Base-by-base conservation (phyloP, 2,113 vertebrate genomes). In the Lagopus leucura region DNA sequence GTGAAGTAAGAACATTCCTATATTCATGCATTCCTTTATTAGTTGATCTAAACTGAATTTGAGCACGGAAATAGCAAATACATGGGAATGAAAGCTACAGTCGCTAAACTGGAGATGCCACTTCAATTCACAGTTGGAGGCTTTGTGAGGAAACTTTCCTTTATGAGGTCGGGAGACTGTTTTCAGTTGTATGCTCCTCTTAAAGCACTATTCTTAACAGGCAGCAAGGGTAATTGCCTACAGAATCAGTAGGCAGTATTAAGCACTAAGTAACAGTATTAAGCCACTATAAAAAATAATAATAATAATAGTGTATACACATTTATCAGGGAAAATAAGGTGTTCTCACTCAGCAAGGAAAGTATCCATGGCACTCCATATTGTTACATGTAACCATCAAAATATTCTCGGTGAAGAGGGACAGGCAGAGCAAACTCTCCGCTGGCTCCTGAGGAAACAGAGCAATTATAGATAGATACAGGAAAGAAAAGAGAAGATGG, bases 101-200 rank as follows among this genome's bases (percentile, higher is more conserved):
- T 38, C 0, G 0, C 34, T 67, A 28, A 86, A 84, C 42, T 54
- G 27, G 42, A 92, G 38, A 48, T 54, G n/a, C 17, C 66, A 55
- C 28, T 28, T 64, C 47, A 42, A 16, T 69, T 20, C 11, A 13
- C 24, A 60, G 34, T 57, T 61, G 61, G 74, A 88, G 77, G 28
- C 19, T 83, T 30, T 90, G 38, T 2, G 5, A 77, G 57, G 24
- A 28, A 88, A 76, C 22, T 80, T 55, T 7, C 7, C 47, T 38
- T 43, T n/a, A 47, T 1, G 0, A 3, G 4, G 24, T 71, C 42
- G 78, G 57, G 63, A 50, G 34, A 43, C 8, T 36, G 2, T 34
- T 81, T 81, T 64, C 73, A 78, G 28, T 18, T 47, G 16, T 21
- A 38, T 1, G 1, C 17, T 60, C 27, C 10, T 52, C 19, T 77